A percentile compares a stretch with the other conserved stretches of the same genome.
Evolutionary conservation across 2,888 invertebrate genomes (phyloP).

Genomic region (Tridacna crocea): DNA sequence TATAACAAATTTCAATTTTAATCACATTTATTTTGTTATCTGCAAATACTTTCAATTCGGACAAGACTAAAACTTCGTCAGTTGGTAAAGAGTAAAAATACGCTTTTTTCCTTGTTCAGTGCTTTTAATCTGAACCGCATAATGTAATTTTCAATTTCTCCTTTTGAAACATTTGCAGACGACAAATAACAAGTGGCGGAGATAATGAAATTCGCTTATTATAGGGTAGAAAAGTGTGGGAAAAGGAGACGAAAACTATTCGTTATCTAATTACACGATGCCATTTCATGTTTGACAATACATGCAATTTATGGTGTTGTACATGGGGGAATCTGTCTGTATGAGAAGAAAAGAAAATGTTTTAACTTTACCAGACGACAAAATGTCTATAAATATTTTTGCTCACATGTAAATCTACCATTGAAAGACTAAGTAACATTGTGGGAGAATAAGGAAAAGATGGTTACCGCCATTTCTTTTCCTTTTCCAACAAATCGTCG

Average conservation of each 20-base stretch:
- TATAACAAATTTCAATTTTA: too few relatives aligned
- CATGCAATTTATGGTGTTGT: neutral
- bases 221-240: neutral
- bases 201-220: neutral
- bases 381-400: too few relatives aligned
- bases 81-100: too few relatives aligned
- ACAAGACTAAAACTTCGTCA: too few relatives aligned
- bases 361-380: neutral
- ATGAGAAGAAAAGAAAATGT: neutral
- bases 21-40: too few relatives aligned
- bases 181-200: neutral
- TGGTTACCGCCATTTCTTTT: neutral
- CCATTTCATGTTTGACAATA: neutral
- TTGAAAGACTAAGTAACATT: neutral
- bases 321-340: neutral
- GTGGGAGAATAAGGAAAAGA: neutral
- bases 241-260: neutral
- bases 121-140: too few relatives aligned
- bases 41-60: too few relatives aligned
- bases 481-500: neutral
- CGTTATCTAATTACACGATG: neutral
- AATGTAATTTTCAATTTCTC: too few relatives aligned
- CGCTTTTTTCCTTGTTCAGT: too few relatives aligned
- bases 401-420: neutral
- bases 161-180: neutral